Evolutionary conservation across 2,113 vertebrate species (phyloP).

Genomic region (Catharus fuscescens): DNA sequence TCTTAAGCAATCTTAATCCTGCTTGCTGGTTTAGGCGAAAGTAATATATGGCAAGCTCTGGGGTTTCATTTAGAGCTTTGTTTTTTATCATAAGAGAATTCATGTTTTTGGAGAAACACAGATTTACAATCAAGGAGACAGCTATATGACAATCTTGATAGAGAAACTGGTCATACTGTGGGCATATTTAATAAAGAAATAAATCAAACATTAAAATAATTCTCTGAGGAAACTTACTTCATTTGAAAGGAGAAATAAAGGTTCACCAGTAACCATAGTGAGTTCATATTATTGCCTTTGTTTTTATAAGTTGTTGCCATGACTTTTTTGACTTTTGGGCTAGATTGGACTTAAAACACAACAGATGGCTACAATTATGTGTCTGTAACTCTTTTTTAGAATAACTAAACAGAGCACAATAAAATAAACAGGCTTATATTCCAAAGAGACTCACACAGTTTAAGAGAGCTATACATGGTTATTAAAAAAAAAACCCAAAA

Average conservation of each 20-base stretch:
- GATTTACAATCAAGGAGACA: constrained; percentile 62
- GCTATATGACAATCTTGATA: constrained; percentile 65
- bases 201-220: constrained; percentile 73
- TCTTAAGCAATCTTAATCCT: constrained; percentile 39
- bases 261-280: constrained; percentile 78
- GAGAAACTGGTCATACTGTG: constrained; percentile 67
- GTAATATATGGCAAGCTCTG: constrained; percentile 19
- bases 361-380: constrained; percentile 80
- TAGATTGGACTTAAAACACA: constrained; percentile 76
- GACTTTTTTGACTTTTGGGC: constrained; percentile 76
- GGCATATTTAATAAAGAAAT: constrained; percentile 74
- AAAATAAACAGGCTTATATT: constrained; percentile 78
- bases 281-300: constrained; percentile 77
- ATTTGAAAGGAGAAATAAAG: constrained; percentile 73
- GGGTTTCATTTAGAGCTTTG: not conserved
- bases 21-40: constrained; percentile 6
- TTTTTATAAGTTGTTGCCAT: constrained; percentile 79
- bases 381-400: constrained; percentile 70
- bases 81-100: constrained; percentile 38
- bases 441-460: constrained; percentile 68
- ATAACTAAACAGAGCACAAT: constrained; percentile 78
- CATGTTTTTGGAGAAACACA: not conserved
- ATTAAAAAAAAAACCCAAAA: constrained; percentile 48
- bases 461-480: constrained; percentile 41
- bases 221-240: constrained; percentile 77